Conservation (phyloP, 2,888 invertebrate species). For the Dryococelus australis region DNA sequence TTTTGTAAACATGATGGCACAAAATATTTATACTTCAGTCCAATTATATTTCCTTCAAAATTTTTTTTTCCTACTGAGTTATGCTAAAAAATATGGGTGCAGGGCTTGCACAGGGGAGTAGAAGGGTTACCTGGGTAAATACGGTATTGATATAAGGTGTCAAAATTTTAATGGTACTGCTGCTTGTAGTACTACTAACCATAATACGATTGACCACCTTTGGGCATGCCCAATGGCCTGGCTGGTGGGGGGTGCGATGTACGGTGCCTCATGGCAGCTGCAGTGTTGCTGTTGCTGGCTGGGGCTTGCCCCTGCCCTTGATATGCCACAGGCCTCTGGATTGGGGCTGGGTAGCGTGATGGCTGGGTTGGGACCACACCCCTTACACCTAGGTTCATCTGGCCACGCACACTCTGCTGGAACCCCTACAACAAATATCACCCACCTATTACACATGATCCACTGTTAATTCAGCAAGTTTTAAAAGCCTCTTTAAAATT, state of each 20-base stretch:
- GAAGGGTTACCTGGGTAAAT: too few relatives aligned
- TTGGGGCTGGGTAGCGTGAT: constrained; percentile 65
- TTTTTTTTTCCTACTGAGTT: too few relatives aligned
- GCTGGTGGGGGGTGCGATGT: constrained; percentile 42
- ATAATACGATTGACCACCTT: constrained; percentile 34
- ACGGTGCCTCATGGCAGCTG: constrained; percentile 37
- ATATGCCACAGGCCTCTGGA: constrained; percentile 64
- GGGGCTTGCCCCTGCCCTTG: constrained; percentile 43
- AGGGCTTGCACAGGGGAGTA: too few relatives aligned
- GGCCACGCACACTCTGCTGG: constrained; percentile 40
- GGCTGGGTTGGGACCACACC: constrained; percentile 53
- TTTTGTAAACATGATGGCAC: too few relatives aligned
- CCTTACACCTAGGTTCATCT: constrained; percentile 42
- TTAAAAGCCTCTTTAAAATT: too few relatives aligned
- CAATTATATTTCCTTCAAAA: too few relatives aligned
- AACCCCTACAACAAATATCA: constrained; percentile 33
- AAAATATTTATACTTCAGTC: too few relatives aligned
- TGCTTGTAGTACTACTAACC: constrained; percentile 28
- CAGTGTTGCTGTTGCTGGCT: constrained; percentile 35
- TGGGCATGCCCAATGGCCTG: constrained; percentile 38
- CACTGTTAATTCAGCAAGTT: too few relatives aligned
- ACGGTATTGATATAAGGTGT: too few relatives aligned
- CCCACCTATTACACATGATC: background rate
- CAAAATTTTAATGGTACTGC: too few relatives aligned
- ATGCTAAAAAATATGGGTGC: too few relatives aligned